Percentiles rank a stretch among this genome's conserved stretches.
These are phyloP conservation scores for Ostrea edulis DNA, from an alignment of 1,140 invertebrate species.

Conservation along the genomic window DNA sequence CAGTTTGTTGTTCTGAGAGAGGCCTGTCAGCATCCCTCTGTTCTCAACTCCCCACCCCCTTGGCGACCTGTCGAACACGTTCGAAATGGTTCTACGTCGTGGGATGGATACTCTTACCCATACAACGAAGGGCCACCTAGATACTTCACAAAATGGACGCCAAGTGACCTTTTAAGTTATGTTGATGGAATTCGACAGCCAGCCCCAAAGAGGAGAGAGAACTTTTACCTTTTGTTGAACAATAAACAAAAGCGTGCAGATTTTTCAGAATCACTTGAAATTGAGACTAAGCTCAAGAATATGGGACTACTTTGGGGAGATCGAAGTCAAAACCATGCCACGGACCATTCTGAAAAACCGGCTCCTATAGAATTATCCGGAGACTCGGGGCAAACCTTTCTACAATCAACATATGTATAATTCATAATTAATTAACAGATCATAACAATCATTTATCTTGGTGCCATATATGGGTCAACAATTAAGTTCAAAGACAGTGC, in stretches of 20 bases:
- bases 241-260: conserved; percentile 58
- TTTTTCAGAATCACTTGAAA: conserved; percentile 57
- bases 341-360: not conserved
- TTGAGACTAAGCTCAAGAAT: conserved; percentile 57
- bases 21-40: not conserved
- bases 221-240: conserved; percentile 54
- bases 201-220: conserved; percentile 57
- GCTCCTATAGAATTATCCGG: not conserved
- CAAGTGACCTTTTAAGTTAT: conserved; percentile 50
- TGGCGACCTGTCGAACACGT: not conserved
- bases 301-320: conserved; percentile 54
- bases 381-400: conserved; percentile 8
- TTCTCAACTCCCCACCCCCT: no score
- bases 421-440: not conserved
- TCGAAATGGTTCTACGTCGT: conserved; percentile 38
- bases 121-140: not conserved
- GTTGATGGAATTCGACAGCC: conserved; percentile 55
- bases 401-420: conserved; percentile 29
- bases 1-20: conserved; percentile 18
- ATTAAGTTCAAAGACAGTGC: conserved; percentile 13
- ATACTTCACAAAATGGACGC: conserved; percentile 33
- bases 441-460: not conserved
- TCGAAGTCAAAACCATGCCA: not conserved
- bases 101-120: conserved; percentile 44
- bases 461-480: conserved; percentile 10